Evolutionary conservation across 2,797 vertebrate genomes (phyloP).

Genomic region (Enoplosus armatus): DNA sequence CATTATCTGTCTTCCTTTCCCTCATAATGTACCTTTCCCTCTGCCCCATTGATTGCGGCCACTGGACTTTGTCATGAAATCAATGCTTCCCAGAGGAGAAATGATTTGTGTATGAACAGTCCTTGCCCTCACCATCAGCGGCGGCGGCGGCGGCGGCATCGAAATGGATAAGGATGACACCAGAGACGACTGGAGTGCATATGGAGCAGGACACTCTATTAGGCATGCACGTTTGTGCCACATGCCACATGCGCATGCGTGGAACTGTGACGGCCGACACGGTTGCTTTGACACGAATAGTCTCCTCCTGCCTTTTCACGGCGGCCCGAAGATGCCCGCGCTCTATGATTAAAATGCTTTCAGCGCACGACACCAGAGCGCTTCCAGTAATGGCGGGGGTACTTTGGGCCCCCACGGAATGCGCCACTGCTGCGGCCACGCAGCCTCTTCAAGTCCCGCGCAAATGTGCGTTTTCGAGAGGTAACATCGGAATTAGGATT

Average conservation of each 20-base stretch:
- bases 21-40: slow-evolving; percentile 84
- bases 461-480: slow-evolving; percentile 25
- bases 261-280: slow-evolving; percentile 27
- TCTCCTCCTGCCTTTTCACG: slow-evolving; percentile 28
- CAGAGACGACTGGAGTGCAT: slow-evolving; percentile 61
- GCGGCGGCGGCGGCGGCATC: slow-evolving; percentile 56
- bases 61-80: slow-evolving; percentile 86
- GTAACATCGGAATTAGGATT: slow-evolving; percentile 25
- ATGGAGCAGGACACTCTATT: slow-evolving; percentile 71
- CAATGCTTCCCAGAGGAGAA: slow-evolving; percentile 84
- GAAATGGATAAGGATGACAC: slow-evolving; percentile 81
- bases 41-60: slow-evolving; percentile 84
- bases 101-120: slow-evolving; percentile 85
- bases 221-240: slow-evolving; percentile 66
- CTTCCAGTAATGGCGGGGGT: slow-evolving; percentile 30
- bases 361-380: slow-evolving; percentile 45
- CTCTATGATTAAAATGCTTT: slow-evolving; percentile 53
- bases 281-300: slow-evolving; percentile 26
- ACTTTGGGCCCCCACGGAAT: slow-evolving; percentile 47
- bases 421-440: not conserved
- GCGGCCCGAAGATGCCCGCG: slow-evolving; percentile 22
- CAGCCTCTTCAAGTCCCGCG: not conserved
- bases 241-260: slow-evolving; percentile 27
- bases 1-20: slow-evolving; percentile 84
- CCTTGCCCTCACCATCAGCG: slow-evolving; percentile 79